Conservation (phyloP, 2,797 vertebrate species). For the Chaetophractus vellerosus region DNA sequence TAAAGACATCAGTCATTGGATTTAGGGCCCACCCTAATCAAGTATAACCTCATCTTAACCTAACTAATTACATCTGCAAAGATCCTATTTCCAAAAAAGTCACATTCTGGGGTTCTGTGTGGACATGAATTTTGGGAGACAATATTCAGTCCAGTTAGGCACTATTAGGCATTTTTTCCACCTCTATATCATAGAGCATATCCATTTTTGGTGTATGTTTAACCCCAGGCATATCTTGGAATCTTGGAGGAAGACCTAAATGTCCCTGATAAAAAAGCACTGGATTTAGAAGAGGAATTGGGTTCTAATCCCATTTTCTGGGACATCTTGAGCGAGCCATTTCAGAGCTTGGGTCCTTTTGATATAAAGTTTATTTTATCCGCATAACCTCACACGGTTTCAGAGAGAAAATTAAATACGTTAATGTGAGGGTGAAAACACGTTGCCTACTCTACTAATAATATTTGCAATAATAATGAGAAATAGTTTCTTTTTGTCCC, state of each 20-base stretch:
- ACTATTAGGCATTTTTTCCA: neutral
- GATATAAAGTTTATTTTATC: neutral
- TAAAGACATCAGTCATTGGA: no score
- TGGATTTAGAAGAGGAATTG: neutral
- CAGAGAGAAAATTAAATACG: neutral
- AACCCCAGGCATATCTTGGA: neutral
- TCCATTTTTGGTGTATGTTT: neutral
- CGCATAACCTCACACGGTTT: neutral
- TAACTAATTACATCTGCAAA: no score
- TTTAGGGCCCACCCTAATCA: no score
- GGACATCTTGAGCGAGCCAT: neutral
- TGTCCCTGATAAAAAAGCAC: neutral
- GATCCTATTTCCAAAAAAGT: no score
- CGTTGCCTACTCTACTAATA: neutral
- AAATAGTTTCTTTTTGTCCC: neutral
- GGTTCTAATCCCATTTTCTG: neutral
- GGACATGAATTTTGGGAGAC: no score
- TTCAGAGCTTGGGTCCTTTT: neutral
- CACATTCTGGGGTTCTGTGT: no score
- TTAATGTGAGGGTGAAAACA: neutral
- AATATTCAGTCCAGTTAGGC: no score
- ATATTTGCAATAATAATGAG: neutral
- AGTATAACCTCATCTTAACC: no score
- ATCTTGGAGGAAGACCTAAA: neutral
- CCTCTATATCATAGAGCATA: neutral